A percentile compares a stretch with the other conserved stretches of the same genome.
Evolutionary conservation across 2,113 vertebrate genomes (phyloP).

Genomic region (Dicrurus megarhynchus): DNA sequence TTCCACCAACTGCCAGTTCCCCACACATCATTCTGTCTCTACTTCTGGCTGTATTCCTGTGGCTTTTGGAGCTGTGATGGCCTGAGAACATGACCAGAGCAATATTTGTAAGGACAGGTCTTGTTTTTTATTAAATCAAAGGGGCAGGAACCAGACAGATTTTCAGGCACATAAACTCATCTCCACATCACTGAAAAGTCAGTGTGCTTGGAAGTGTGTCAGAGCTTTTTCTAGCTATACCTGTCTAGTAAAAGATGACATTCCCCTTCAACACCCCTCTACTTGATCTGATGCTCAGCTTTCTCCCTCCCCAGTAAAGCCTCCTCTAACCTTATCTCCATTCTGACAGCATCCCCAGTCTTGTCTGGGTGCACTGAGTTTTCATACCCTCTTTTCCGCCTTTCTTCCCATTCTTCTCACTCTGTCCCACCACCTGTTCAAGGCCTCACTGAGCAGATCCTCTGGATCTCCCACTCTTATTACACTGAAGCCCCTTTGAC

Average conservation of each 20-base stretch:
- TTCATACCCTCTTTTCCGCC: not conserved
- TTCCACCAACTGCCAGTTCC: not conserved
- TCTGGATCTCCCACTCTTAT: not conserved
- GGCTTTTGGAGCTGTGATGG: not conserved
- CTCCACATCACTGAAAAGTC: not conserved
- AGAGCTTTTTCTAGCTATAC: not conserved
- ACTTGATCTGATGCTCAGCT: not conserved
- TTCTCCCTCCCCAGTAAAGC: not conserved
- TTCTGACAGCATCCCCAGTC: not conserved
- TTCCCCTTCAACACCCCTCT: not conserved
- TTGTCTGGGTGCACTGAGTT: not conserved
- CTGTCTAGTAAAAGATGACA: not conserved
- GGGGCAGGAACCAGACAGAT: not conserved
- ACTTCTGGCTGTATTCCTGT: not conserved
- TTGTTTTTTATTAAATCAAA: not conserved
- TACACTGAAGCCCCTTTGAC: not conserved
- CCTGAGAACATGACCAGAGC: not conserved
- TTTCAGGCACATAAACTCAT: not conserved
- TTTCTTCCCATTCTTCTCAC: not conserved
- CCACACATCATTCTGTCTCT: not conserved
- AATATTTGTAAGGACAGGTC: not conserved
- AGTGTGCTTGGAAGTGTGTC: not conserved
- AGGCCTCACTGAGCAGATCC: not conserved
- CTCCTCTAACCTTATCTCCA: not conserved
- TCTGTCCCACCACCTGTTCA: not conserved